Base-by-base conservation (phyloP, 2,113 vertebrate genomes). In the Heterotilapia buettikoferi region DNA sequence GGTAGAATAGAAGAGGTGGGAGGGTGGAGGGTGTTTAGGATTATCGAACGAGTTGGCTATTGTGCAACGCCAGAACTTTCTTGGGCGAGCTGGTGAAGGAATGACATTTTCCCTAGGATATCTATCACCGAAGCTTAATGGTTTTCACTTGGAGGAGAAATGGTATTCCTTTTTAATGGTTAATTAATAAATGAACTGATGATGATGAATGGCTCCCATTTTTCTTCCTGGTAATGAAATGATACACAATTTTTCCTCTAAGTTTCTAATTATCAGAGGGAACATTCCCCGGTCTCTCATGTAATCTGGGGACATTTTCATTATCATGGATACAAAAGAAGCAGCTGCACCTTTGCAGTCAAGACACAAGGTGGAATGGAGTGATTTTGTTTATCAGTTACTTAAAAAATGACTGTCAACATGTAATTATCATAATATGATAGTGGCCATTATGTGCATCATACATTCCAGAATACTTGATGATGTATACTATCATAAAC, bases 161-260 rank as follows among this genome's bases (percentile, higher is more conserved):
- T 90, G 71, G 80, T 90, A 61, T 85, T 90, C 12, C 90, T 89
- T 88, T 89, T 82, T 86, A 92, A 94, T 90, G 91, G 80, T 91
- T 95, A 94, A 95, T 95, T 95, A 95, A 95, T 94, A 91, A 94
- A 89, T 90, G 88, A 90, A 94, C 80, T 66, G 83, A 82, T 89
- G 85, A 82, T 93, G 93, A 95, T 94, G 76, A 94, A 96, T 95
- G 83, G 82, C 54, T 40, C 81, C 54, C 40, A 66, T 88, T 84
- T 91, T 81, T 86, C 36, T 40, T 81, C 59, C 33, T 26, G 71
- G 63, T 92, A 91, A 91, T 92, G 83, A 94, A 93, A 93, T 81
- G 57, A 85, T 93, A 86, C 76, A 88, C 56, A 83, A 33, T 86
- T 54, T 80, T 83, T 43, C 38, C 33, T 38, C 33, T 33, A 36